These are phyloP conservation scores for Myripristis murdjan DNA, from an alignment of 2,797 vertebrate species.

Conservation along the genomic window DNA sequence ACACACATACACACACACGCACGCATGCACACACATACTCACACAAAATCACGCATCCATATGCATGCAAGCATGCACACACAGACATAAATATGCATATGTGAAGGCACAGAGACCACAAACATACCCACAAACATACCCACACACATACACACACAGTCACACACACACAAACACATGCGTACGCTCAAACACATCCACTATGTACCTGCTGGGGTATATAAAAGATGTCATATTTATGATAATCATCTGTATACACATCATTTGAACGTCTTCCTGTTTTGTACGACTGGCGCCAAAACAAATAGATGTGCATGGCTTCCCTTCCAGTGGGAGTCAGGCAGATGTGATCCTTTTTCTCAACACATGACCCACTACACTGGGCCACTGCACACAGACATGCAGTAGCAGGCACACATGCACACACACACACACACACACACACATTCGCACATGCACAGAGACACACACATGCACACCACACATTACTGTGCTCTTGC, in stretches of 20 bases:
- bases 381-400: slow-evolving; percentile 62
- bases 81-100: slow-evolving; percentile 67
- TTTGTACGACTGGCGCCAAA: slow-evolving; percentile 52
- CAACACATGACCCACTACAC: slow-evolving; percentile 68
- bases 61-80: slow-evolving; percentile 11
- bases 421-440: slow-evolving; percentile 2
- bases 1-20: slow-evolving; percentile 41
- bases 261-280: slow-evolving; percentile 57
- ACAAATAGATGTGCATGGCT: slow-evolving; percentile 67
- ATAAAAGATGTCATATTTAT: slow-evolving; percentile 74
- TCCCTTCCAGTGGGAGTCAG: slow-evolving; percentile 59
- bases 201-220: slow-evolving; percentile 58
- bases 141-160: too few relatives aligned
- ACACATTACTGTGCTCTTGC: too few relatives aligned
- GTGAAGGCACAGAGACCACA: slow-evolving; percentile 48
- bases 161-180: slow-evolving; percentile 24
- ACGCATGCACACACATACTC: slow-evolving; percentile 13
- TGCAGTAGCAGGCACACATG: slow-evolving; percentile 27
- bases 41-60: background rate
- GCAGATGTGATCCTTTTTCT: slow-evolving; percentile 79
- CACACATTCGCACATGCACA: background rate
- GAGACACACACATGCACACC: too few relatives aligned
- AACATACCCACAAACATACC: slow-evolving; percentile 23
- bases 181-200: slow-evolving; percentile 48
- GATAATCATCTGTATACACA: slow-evolving; percentile 64